phyloP scores from a whole-genome alignment of 1,140 invertebrate species.

The Formica selysi region DNA sequence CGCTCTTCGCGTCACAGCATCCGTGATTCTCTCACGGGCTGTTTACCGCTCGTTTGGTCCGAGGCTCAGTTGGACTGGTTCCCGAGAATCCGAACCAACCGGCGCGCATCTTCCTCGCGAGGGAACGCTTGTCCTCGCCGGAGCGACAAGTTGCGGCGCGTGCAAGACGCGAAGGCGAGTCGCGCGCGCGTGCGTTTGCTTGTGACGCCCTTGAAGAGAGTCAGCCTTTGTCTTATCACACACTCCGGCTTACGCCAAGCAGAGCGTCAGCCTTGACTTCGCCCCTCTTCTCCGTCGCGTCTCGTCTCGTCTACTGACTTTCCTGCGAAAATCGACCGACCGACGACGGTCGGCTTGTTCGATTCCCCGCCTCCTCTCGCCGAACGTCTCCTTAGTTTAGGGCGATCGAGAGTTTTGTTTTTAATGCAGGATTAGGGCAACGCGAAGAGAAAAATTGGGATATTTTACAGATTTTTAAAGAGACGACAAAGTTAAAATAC shows the following conservation, averaged over 20 bases:
- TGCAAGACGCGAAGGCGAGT: conserved; percentile 63
- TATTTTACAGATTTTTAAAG: not conserved
- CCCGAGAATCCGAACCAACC: conserved; percentile 17
- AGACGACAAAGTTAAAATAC: not conserved
- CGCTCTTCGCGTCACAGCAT: not conserved
- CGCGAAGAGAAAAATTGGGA: not conserved
- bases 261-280: conserved; percentile 83
- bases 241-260: conserved; percentile 75
- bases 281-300: conserved; percentile 64
- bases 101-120: conserved; percentile 26
- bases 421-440: not conserved
- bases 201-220: conserved; percentile 81
- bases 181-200: conserved; percentile 32
- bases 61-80: conserved; percentile 27
- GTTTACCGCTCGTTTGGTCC: not conserved
- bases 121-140: conserved; percentile 37
- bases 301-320: conserved; percentile 76
- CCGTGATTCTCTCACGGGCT: not conserved
- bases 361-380: conserved; percentile 2
- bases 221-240: conserved; percentile 85
- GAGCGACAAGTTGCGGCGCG: conserved; percentile 67
- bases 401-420: not conserved
- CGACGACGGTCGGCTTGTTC: conserved; percentile 14
- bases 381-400: not conserved
- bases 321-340: conserved; percentile 80